phyloP scores from a whole-genome alignment of 2,797 vertebrate genomes.

The Atherinosoma microstoma region DNA sequence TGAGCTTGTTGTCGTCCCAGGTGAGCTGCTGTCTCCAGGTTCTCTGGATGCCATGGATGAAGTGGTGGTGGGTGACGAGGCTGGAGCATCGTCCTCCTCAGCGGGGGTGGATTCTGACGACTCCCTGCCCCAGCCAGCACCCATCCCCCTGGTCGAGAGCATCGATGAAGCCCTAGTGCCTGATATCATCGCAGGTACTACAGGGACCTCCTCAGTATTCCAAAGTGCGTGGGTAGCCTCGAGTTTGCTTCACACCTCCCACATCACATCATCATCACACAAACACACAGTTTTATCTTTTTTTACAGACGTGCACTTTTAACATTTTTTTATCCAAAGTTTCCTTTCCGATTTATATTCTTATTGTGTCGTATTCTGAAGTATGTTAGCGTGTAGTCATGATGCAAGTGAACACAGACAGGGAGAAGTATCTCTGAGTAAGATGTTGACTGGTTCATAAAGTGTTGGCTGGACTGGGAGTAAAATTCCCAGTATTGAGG shows the following conservation, averaged over 20 bases:
- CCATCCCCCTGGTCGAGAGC: conserved; percentile 91
- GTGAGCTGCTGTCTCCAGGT: conserved; percentile 91
- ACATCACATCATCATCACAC: conserved; percentile 12
- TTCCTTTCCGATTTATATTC: not conserved
- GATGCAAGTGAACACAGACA: not conserved
- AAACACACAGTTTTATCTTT: not conserved
- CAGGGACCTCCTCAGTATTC: conserved; percentile 76
- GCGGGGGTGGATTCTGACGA: conserved; percentile 85
- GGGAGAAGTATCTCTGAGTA: not conserved
- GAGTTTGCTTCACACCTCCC: conserved; percentile 15
- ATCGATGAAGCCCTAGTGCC: conserved; percentile 95
- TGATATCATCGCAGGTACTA: conserved; percentile 92
- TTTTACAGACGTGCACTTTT: not conserved
- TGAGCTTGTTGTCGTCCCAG: conserved; percentile 64
- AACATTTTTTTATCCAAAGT: too few relatives aligned
- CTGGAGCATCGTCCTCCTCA: conserved; percentile 88
- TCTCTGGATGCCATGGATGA: conserved; percentile 94
- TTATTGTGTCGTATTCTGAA: not conserved
- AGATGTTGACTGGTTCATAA: too few relatives aligned
- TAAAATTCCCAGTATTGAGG: conserved; percentile 68
- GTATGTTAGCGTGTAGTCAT: not conserved
- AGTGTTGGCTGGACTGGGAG: conserved; percentile 42
- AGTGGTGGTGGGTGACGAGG: conserved; percentile 88
- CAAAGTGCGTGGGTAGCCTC: conserved; percentile 81
- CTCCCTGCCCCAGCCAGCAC: conserved; percentile 86